Conservation (phyloP, 2,888 invertebrate genomes). For the Lycocerus yunnanus region DNA sequence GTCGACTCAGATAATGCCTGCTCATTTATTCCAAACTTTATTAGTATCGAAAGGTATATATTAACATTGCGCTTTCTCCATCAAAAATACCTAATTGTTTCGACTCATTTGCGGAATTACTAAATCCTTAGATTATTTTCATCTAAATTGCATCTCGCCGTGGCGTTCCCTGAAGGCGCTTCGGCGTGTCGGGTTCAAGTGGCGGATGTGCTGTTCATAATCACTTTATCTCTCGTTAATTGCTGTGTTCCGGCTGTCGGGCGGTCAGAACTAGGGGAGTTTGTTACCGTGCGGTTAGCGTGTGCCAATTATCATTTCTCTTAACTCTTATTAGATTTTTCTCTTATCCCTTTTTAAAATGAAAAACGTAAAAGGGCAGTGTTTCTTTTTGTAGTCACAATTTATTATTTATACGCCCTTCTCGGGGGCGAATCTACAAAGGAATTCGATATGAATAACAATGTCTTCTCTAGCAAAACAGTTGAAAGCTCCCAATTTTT, state of each 20-base stretch:
- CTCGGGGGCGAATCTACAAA: neutral
- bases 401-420: neutral
- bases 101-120: neutral
- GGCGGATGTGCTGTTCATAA: slow-evolving; percentile 41
- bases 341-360: neutral
- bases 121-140: slow-evolving; percentile 10
- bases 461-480: neutral
- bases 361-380: neutral
- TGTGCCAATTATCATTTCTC: slow-evolving; percentile 41
- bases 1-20: slow-evolving; percentile 17
- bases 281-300: slow-evolving; percentile 35
- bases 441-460: neutral
- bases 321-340: slow-evolving; percentile 16
- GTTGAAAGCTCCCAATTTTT: neutral
- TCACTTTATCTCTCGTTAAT: slow-evolving; percentile 48
- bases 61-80: neutral
- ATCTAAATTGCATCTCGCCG: slow-evolving; percentile 32
- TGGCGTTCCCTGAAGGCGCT: slow-evolving; percentile 19
- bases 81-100: no score
- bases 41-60: neutral
- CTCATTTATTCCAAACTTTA: slow-evolving; percentile 16
- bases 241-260: slow-evolving; percentile 43
- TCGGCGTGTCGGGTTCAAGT: slow-evolving; percentile 28
- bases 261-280: slow-evolving; percentile 31
- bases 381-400: neutral